A percentile compares a stretch with the other conserved stretches of the same genome.
Evolutionary conservation across 2,797 vertebrate genomes (phyloP).

Genomic region (Eupleurogrammus muticus): DNA sequence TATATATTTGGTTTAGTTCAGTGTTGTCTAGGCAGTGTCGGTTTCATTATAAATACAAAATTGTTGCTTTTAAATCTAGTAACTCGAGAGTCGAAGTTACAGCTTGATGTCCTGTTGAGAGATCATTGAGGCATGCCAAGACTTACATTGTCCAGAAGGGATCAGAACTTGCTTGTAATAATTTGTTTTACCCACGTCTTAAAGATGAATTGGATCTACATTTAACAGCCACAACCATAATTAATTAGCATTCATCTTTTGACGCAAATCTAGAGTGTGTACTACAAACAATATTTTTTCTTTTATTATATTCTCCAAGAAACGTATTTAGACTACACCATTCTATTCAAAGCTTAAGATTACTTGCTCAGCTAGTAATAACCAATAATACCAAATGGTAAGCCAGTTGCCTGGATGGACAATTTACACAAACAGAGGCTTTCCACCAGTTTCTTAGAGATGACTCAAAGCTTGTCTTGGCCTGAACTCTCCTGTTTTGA

Average conservation of each 20-base stretch:
- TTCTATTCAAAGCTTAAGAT: not conserved
- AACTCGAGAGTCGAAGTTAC: constrained; percentile 35
- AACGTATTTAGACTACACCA: not conserved
- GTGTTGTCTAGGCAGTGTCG: not conserved
- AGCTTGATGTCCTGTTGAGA: constrained; percentile 37
- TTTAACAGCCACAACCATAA: not conserved
- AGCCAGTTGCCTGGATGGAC: not conserved
- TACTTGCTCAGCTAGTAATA: not conserved
- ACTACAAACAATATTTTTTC: not conserved
- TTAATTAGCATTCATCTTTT: not conserved
- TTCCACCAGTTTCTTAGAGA: not conserved
- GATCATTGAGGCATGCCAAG: constrained; percentile 13
- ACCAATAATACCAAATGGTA: not conserved
- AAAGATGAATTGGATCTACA: not conserved
- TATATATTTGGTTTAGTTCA: no score
- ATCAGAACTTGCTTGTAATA: not conserved
- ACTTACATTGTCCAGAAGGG: not conserved
- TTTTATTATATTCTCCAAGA: not conserved
- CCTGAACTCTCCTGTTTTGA: not conserved
- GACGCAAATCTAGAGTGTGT: not conserved
- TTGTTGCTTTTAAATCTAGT: constrained; percentile 23
- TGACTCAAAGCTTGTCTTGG: not conserved
- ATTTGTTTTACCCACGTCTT: not conserved
- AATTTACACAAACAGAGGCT: not conserved
- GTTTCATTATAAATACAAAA: not conserved